Percentiles rank a stretch among this genome's conserved stretches.
Evolutionary conservation across 2,113 vertebrate genomes (phyloP).

Genomic region (Ciconia maguari): DNA sequence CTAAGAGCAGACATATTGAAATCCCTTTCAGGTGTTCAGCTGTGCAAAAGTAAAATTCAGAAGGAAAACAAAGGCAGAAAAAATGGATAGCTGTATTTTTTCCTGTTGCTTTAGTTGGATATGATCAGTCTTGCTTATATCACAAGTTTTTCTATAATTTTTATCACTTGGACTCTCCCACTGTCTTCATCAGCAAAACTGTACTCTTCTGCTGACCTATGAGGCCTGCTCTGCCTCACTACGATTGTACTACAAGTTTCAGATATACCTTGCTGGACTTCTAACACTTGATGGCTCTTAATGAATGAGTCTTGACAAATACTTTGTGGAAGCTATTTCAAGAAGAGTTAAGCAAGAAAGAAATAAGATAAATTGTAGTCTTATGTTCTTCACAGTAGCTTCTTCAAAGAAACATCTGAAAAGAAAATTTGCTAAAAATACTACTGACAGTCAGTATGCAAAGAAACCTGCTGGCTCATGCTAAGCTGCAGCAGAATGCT

Average conservation of each 20-base stretch:
- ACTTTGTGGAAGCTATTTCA: neutral
- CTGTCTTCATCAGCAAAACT: neutral
- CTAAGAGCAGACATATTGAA: neutral
- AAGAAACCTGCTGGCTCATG: neutral
- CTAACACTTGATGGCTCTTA: neutral
- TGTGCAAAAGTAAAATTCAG: neutral
- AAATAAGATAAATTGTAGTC: neutral
- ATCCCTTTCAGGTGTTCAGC: neutral
- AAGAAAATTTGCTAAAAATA: slow-evolving; percentile 8
- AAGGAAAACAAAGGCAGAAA: neutral
- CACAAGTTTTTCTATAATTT: neutral
- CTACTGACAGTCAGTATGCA: neutral
- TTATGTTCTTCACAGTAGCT: neutral
- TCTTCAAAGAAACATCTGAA: slow-evolving; percentile 1
- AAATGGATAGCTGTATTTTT: neutral
- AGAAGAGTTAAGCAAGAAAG: neutral
- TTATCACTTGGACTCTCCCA: neutral
- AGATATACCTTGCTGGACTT: neutral
- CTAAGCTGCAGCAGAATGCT: neutral
- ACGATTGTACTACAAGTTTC: neutral
- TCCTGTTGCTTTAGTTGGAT: neutral
- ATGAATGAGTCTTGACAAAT: neutral
- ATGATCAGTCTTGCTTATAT: neutral
- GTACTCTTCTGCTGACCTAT: neutral
- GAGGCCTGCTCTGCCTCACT: neutral